Conservation (phyloP, 2,113 vertebrate genomes). For the Noturus placidus region DNA sequence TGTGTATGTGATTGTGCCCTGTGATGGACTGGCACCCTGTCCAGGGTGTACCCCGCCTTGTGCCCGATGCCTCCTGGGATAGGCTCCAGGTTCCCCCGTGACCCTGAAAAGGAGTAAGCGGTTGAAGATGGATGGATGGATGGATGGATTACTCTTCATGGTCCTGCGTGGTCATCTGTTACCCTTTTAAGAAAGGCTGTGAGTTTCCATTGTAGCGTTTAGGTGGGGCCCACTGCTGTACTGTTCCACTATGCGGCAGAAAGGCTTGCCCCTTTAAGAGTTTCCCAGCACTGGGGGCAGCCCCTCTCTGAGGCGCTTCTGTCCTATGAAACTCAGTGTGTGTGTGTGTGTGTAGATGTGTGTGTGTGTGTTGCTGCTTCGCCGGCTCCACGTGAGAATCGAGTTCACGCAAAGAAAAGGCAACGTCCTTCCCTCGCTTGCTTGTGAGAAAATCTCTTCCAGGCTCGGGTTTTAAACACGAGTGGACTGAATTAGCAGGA, state of each 20-base stretch:
- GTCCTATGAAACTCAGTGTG: constrained; percentile 50
- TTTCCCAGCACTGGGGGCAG: constrained; percentile 28
- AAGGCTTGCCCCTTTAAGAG: constrained; percentile 54
- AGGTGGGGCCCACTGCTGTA: constrained; percentile 34
- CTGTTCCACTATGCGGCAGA: neutral
- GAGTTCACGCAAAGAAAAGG: neutral
- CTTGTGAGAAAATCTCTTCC: neutral
- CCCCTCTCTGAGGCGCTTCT: constrained; percentile 39
- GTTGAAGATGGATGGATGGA: too few species aligned
- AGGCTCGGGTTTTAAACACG: neutral
- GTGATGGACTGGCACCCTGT: too few species aligned
- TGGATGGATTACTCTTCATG: neutral
- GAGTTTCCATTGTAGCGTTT: neutral
- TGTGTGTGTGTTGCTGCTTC: neutral
- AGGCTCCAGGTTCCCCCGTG: too few species aligned
- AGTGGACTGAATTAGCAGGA: neutral
- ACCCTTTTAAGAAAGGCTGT: constrained; percentile 36
- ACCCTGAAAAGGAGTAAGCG: too few species aligned
- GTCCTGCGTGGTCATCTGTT: neutral
- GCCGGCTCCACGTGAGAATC: constrained; percentile 59
- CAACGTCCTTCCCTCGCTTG: neutral
- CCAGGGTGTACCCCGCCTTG: too few species aligned
- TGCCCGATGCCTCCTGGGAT: too few species aligned
- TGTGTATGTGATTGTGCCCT: too few species aligned
- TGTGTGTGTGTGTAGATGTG: too few species aligned